Evolutionary conservation across 2,113 vertebrate species (phyloP).

Genomic region (Suricata suricatta): DNA sequence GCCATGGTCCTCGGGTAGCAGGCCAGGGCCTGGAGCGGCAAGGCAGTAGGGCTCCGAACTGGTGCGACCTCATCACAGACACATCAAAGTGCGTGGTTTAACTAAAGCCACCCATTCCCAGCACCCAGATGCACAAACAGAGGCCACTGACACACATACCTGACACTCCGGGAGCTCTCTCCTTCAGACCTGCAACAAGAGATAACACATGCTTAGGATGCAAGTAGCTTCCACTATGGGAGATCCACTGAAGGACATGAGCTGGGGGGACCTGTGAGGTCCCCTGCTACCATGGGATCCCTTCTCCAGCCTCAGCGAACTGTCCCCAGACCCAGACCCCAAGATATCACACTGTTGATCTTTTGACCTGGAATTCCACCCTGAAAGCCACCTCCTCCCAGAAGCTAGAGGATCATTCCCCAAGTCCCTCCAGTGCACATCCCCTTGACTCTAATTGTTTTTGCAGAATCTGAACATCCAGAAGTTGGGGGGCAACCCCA

Average conservation of each 20-base stretch:
- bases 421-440: too few species aligned
- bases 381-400: background rate
- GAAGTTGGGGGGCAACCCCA: too few species aligned
- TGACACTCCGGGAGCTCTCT: slow-evolving; percentile 85
- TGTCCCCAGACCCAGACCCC: too few species aligned
- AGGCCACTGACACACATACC: slow-evolving; percentile 80
- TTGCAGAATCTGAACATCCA: too few species aligned
- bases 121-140: background rate
- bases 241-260: fast-evolving
- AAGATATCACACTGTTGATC: too few species aligned
- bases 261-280: too few species aligned
- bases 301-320: too few species aligned
- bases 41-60: background rate
- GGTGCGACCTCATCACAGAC: background rate
- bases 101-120: background rate
- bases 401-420: too few species aligned
- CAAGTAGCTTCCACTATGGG: fast-evolving
- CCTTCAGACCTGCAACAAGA: slow-evolving; percentile 87
- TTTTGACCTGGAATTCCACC: too few species aligned
- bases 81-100: slow-evolving; percentile 57
- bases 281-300: too few species aligned
- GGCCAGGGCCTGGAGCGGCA: background rate
- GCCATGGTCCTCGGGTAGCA: background rate
- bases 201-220: slow-evolving; percentile 51
- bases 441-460: too few species aligned